Percentiles rank a stretch among this genome's conserved stretches.
Conservation (phyloP, 1,140 invertebrate genomes). For the Diachasmimorpha longicaudata region DNA sequence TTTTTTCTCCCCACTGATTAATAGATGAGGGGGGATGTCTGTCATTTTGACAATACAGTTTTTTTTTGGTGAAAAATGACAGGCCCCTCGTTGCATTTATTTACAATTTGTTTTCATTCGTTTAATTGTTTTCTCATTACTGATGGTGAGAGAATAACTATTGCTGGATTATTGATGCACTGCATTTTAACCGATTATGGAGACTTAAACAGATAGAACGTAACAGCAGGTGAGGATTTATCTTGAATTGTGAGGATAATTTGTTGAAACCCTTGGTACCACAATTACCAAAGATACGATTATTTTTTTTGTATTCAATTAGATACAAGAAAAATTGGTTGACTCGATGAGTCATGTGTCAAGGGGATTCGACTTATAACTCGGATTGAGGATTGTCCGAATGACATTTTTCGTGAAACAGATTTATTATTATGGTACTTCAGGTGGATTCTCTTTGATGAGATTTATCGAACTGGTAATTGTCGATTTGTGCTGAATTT, state of each 20-base stretch:
- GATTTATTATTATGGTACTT: neutral
- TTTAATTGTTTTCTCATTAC: neutral
- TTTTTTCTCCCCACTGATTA: neutral
- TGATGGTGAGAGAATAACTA: too few species aligned
- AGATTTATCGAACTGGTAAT: neutral
- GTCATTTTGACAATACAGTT: neutral
- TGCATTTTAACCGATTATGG: neutral
- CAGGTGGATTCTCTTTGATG: neutral
- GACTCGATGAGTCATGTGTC: neutral
- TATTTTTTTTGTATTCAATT: neutral
- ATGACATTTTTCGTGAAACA: neutral
- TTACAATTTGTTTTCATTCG: neutral
- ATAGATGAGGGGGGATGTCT: neutral
- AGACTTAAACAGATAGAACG: neutral
- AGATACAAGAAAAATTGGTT: neutral
- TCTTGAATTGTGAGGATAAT: neutral
- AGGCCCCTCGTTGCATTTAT: neutral
- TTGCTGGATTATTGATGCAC: too few species aligned
- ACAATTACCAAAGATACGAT: neutral
- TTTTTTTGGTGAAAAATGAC: neutral
- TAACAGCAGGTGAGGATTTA: neutral
- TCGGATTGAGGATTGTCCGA: neutral
- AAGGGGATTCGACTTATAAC: neutral
- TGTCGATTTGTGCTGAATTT: neutral
- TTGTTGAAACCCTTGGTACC: neutral